Base-by-base conservation (phyloP, 2,888 invertebrate genomes). In the Steinernema scapterisci region DNA sequence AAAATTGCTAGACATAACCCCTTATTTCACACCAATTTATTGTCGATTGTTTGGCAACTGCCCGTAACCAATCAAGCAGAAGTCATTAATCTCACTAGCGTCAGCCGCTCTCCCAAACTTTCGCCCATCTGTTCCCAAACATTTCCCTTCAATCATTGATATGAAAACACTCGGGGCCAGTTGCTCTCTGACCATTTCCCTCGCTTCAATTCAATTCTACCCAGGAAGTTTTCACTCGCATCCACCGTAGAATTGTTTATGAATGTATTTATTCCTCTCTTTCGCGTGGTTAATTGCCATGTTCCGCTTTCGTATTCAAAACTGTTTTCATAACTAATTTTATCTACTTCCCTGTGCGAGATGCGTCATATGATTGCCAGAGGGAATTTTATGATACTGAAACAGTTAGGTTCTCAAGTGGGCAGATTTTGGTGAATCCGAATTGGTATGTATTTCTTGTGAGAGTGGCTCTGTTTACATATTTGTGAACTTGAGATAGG, bases 111-210 rank as follows among this genome's bases (percentile, higher is more conserved):
- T 16, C 5, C 27, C 5, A 16, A 63, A 63, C 63, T 63, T 63
- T 16, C 6, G 48, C 3, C 27, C 63, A 63, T 63, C 63, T 63
- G 63, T 25, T 63, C 63, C 27, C 52, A 9, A 19, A 21, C 21
- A 9, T 23, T 16, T 6, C 54, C 5, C 54, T 21, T 54, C 54
- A 19, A 25, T 54, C 63, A 16, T 63, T 63, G 11, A 38, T 31
- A 25, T 25, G 27, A 63, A 63, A 63, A 63, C 63, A 63, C 63
- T 13, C 2, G 63, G 63, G 63, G 21, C 52, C 52, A 63, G 16
- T 31, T 27, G 38, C 48, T 19, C 6, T n/a, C 48, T 48, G 13
- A 3, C n/a, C 48, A 19, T 31, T 13, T 13, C 63, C 1, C 23
- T 16, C 63, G 63, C 27, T 63, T 31, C 63, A 63, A 31, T 63